A percentile compares a stretch with the other conserved stretches of the same genome.
Evolutionary conservation across 2,888 invertebrate species (phyloP).

Genomic region (Ornithoptera priamus): DNA sequence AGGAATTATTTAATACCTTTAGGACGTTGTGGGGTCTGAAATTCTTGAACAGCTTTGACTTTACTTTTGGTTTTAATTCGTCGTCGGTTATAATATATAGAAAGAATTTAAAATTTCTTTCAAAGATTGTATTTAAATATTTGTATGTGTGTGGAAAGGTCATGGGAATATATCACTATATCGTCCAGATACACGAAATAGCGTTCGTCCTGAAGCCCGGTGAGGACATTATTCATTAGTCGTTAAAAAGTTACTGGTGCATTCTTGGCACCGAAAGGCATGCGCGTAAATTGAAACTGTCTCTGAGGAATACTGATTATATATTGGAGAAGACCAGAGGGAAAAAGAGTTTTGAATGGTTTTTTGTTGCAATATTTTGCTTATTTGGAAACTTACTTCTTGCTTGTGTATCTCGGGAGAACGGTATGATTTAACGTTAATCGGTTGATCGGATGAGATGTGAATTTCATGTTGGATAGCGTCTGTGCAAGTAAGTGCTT

Average conservation of each 20-base stretch:
- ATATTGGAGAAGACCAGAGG: not conserved
- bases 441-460: not conserved
- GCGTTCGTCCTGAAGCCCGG: not conserved
- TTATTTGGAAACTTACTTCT: too few species aligned
- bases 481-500: not conserved
- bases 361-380: not conserved
- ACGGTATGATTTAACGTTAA: not conserved
- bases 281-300: constrained; percentile 28
- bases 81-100: too few species aligned
- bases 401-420: too few species aligned
- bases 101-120: too few species aligned
- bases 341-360: not conserved
- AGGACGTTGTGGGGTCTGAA: constrained; percentile 30
- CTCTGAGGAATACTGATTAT: constrained; percentile 28
- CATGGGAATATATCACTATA: not conserved
- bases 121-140: not conserved
- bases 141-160: not conserved
- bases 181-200: constrained; percentile 3
- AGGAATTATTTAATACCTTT: constrained; percentile 36
- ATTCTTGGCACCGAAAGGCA: constrained; percentile 31
- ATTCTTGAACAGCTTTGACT: constrained; percentile 24
- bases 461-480: constrained; percentile 2
- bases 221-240: constrained; percentile 29
- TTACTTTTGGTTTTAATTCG: constrained; percentile 18
- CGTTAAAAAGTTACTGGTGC: constrained; percentile 33